These are phyloP conservation scores for Drosophila austrosaltans DNA, from an alignment of 2,888 invertebrate species.

Conservation along the genomic window DNA sequence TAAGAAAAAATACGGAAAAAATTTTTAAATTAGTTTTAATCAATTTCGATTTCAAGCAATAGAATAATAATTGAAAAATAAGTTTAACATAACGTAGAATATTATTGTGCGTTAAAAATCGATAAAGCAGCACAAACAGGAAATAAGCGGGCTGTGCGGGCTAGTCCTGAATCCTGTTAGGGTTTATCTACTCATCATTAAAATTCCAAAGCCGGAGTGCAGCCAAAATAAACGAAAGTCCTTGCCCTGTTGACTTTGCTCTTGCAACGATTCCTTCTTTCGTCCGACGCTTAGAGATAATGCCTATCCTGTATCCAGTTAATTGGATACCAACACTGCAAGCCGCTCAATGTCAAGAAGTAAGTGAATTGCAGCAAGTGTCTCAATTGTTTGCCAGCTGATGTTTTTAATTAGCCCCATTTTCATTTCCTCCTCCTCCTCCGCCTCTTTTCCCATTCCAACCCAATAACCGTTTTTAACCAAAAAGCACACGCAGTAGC, in stretches of 20 bases:
- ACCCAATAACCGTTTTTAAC: background rate
- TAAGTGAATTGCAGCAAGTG: constrained; percentile 65
- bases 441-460: background rate
- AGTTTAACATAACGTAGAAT: background rate
- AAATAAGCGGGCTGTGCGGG: constrained; percentile 14
- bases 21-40: constrained; percentile 31
- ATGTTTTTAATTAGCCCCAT: constrained; percentile 37
- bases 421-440: background rate
- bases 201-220: constrained; percentile 30
- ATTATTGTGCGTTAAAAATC: constrained; percentile 62
- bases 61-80: background rate
- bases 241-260: background rate
- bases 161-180: background rate
- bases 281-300: constrained; percentile 41
- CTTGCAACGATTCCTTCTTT: background rate
- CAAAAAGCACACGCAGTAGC: background rate
- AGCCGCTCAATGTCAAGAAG: constrained; percentile 82
- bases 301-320: constrained; percentile 67
- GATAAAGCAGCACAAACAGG: constrained; percentile 47
- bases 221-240: constrained; percentile 12
- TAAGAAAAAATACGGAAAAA: constrained; percentile 15
- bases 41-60: background rate
- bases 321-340: constrained; percentile 74
- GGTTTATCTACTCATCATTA: constrained; percentile 43
- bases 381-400: constrained; percentile 37